Evolutionary conservation across 2,888 invertebrate species (phyloP).

Genomic region (Hylaea fasciaria): DNA sequence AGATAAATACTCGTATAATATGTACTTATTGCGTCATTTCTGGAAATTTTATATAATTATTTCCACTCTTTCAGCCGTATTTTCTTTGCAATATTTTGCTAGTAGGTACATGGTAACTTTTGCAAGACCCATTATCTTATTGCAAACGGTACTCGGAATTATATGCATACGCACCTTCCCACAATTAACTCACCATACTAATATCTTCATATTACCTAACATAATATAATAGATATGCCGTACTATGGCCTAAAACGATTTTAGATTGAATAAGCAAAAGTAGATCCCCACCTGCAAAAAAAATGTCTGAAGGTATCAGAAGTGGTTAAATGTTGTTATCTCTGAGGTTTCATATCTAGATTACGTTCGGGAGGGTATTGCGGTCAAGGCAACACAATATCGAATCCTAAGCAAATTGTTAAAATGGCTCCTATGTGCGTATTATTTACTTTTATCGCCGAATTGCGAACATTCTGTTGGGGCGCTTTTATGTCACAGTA

Average conservation of each 20-base stretch:
- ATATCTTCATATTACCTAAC: too few species aligned
- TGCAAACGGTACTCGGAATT: too few species aligned
- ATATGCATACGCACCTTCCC: too few species aligned
- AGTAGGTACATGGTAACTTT: too few species aligned
- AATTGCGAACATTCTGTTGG: constrained; percentile 56
- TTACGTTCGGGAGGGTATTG: constrained; percentile 22
- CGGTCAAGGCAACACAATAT: constrained; percentile 47
- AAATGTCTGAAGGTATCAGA: not conserved
- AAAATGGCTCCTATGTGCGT: constrained; percentile 57
- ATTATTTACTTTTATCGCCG: constrained; percentile 68
- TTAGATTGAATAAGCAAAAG: not conserved
- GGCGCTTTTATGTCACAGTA: constrained; percentile 53
- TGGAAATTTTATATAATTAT: too few species aligned
- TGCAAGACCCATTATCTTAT: too few species aligned
- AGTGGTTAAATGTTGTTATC: constrained; percentile 11
- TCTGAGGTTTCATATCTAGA: constrained; percentile 13
- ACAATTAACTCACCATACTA: too few species aligned
- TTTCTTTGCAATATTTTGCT: too few species aligned
- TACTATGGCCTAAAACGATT: not conserved
- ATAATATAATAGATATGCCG: too few species aligned
- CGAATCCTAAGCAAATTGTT: constrained; percentile 68
- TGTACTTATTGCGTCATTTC: too few species aligned
- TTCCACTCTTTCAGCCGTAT: too few species aligned
- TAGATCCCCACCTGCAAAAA: not conserved
- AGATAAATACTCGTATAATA: too few species aligned